Evolutionary conservation across 1,140 invertebrate species (phyloP).

Genomic region (Laodelphax striatellus): DNA sequence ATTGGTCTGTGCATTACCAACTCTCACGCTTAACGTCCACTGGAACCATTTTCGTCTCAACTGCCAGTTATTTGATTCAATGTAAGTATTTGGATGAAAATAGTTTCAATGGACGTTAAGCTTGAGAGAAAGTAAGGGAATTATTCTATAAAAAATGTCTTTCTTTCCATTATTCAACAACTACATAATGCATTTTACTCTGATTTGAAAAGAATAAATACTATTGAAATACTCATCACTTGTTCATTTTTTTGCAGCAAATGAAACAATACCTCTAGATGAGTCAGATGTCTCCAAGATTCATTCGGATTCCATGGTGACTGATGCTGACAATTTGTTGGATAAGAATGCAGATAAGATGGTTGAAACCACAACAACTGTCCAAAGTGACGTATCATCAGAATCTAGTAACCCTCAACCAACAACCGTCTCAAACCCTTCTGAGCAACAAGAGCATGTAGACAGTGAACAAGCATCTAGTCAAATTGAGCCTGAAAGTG

Average conservation of each 20-base stretch:
- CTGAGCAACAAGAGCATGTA: not conserved
- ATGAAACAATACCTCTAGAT: conserved; percentile 20
- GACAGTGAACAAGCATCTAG: not conserved
- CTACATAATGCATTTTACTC: too few relatives aligned
- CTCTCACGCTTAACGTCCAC: too few relatives aligned
- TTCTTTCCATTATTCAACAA: too few relatives aligned
- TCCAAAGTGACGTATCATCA: conserved; percentile 14
- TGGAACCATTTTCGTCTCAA: too few relatives aligned
- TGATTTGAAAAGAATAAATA: too few relatives aligned
- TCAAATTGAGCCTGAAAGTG: conserved; percentile 6
- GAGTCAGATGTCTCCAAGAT: not conserved
- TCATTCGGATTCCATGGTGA: conserved; percentile 17
- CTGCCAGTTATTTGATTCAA: too few relatives aligned
- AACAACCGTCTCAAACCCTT: not conserved
- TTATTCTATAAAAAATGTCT: too few relatives aligned
- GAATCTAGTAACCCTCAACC: not conserved
- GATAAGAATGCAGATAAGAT: conserved; percentile 15
- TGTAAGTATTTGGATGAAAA: too few relatives aligned
- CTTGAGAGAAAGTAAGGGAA: too few relatives aligned
- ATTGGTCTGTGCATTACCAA: too few relatives aligned
- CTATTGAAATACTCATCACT: not conserved
- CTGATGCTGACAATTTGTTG: conserved; percentile 23
- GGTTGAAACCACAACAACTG: conserved; percentile 12
- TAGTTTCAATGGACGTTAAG: too few relatives aligned
- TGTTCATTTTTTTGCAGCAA: conserved; percentile 19